A percentile compares a stretch with the other conserved stretches of the same genome.
Conservation (phyloP, 2,113 vertebrate species). For the Peromyscus californicus region DNA sequence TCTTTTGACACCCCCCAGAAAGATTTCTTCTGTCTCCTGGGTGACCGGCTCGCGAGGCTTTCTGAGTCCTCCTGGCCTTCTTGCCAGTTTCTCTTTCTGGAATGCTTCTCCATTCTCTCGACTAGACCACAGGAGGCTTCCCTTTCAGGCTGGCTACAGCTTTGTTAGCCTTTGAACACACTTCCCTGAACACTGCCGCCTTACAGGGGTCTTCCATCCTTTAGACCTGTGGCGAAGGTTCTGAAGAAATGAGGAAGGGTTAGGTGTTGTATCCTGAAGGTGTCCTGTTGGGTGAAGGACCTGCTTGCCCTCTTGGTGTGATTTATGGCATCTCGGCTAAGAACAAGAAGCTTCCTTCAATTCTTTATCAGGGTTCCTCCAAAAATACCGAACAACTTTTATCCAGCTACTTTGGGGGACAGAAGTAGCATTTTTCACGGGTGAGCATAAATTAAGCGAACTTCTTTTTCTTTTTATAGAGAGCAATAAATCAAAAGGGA, state of each 20-base stretch:
- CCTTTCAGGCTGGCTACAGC: background rate
- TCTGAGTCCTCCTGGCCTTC: background rate
- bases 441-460: conserved; percentile 44
- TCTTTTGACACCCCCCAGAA: background rate
- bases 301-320: background rate
- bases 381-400: background rate
- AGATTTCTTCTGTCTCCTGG: background rate
- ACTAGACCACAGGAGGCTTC: background rate
- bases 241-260: background rate
- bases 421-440: conserved; percentile 33
- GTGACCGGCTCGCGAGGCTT: background rate
- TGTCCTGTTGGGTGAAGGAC: background rate
- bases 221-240: background rate
- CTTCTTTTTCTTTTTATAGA: conserved; percentile 63
- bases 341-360: background rate
- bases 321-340: background rate
- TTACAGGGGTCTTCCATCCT: rapidly evolving
- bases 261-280: background rate
- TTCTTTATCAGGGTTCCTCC: conserved; percentile 18
- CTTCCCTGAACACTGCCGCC: background rate
- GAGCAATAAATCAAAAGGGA: conserved; percentile 48
- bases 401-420: background rate
- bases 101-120: background rate
- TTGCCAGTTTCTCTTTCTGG: background rate
- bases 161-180: background rate